A percentile compares a stretch with the other conserved stretches of the same genome.
Evolutionary conservation across 2,797 vertebrate genomes (phyloP).

Genomic region (Antennarius maculatus): DNA sequence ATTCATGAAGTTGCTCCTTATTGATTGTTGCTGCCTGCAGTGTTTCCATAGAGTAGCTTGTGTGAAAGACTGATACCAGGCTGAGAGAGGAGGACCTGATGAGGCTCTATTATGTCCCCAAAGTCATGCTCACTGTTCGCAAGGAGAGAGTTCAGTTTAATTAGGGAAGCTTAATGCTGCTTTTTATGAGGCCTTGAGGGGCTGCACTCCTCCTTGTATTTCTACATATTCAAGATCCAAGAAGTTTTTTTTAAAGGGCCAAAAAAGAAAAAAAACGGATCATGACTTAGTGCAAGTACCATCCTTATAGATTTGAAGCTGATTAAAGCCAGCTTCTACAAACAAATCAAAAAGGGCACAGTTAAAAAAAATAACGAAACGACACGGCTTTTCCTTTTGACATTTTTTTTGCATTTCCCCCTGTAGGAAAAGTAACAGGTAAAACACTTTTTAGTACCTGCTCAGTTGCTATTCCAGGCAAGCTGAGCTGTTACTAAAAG

Average conservation of each 20-base stretch:
- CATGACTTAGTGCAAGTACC: conserved; percentile 23
- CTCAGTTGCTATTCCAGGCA: too few species aligned
- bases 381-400: too few species aligned
- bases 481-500: too few species aligned
- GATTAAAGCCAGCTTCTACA: conserved; percentile 24
- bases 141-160: conserved; percentile 72
- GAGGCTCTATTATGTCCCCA: conserved; percentile 52
- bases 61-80: conserved; percentile 35
- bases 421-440: too few species aligned
- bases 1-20: conserved; percentile 60
- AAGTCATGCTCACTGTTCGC: conserved; percentile 55
- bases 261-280: conserved; percentile 52
- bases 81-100: conserved; percentile 30
- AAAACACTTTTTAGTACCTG: too few species aligned
- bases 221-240: conserved; percentile 64
- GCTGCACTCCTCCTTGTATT: conserved; percentile 39
- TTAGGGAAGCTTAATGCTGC: conserved; percentile 74
- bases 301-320: not conserved
- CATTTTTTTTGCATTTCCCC: too few species aligned
- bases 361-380: not conserved
- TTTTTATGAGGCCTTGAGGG: conserved; percentile 70
- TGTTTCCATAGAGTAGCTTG: conserved; percentile 34
- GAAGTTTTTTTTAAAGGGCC: conserved; percentile 49
- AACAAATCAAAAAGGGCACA: conserved; percentile 7
- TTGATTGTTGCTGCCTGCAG: conserved; percentile 60